Evolutionary conservation across 2,797 vertebrate species (phyloP), one percentile per base, ranked within the genome.

Genomic region (Gymnothorax reevesii): DNA sequence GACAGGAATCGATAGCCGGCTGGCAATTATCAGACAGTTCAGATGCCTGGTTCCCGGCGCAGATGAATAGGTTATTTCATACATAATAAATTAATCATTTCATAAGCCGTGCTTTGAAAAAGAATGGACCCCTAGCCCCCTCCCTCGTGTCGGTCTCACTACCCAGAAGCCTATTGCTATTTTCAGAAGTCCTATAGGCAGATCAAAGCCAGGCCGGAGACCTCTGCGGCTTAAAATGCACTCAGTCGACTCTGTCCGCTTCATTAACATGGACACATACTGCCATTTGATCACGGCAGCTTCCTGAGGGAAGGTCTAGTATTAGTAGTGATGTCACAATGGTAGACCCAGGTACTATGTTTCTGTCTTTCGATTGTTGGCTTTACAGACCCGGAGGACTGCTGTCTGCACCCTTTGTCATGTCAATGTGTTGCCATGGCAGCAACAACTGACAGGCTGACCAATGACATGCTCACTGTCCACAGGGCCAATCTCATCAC

Each of bases 351-450:
- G 66, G 66, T n/a, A 69, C n/a, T 69, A 17, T 60, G 33, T 42
- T 2, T 42, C 33, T 42, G 66, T n/a, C 2, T 27, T 27, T 69
- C 22, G 25, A 4, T 33, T 3, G 69, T 12, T 73, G 69, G 25
- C 25, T 73, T 73, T 73, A 33, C 27, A 12, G 69, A 27, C 69
- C 69, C 25, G 12, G 69, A 73, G 69, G 69, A 73, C 25, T 33
- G 69, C 69, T 73, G 69, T 73, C 69, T 73, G 69, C 12, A 33
- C 69, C 69, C 69, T 73, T 73, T 73, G 69, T 73, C 69, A 73
- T 10, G 13, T 27, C 27, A 73, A 73, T 33, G 69, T 33, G 27
- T 73, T 73, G 69, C 69, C 69, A 73, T 73, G 69, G 69, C 69
- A 73, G 25, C 69, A 33, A 25, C 69, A 27, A 27, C 69, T 33